These are phyloP conservation scores for Vannuccia rotundouncinata DNA, from an alignment of 2,888 invertebrate genomes.

Conservation along the genomic window DNA sequence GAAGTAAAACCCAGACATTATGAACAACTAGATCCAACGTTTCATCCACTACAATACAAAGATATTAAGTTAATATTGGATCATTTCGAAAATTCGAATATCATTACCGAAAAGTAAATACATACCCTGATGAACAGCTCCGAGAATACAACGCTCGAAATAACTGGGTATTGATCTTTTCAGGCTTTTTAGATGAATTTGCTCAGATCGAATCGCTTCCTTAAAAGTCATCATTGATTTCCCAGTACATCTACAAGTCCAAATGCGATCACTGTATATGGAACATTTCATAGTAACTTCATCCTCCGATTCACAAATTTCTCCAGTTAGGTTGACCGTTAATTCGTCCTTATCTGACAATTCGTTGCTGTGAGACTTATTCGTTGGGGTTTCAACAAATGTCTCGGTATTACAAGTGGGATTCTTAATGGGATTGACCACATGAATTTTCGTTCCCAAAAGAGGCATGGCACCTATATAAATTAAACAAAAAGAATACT, in stretches of 20 bases:
- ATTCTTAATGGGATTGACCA: too few species aligned
- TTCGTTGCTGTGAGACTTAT: too few species aligned
- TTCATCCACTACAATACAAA: not conserved
- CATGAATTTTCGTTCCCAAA: too few species aligned
- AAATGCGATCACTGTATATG: conserved; percentile 53
- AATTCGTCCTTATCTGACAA: too few species aligned
- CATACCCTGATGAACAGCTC: conserved; percentile 56
- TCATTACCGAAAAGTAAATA: conserved; percentile 39
- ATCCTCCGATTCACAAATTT: conserved; percentile 21
- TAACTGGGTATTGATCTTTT: conserved; percentile 50
- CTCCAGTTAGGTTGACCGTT: too few species aligned
- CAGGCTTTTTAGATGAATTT: conserved; percentile 49
- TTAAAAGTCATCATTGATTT: conserved; percentile 55
- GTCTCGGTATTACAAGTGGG: too few species aligned
- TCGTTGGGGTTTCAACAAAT: too few species aligned
- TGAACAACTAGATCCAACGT: not conserved
- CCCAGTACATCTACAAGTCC: conserved; percentile 57
- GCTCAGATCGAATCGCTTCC: conserved; percentile 56
- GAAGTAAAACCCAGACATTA: not conserved
- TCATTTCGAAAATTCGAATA: too few species aligned
- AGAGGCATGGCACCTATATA: too few species aligned
- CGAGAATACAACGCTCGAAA: conserved; percentile 53
- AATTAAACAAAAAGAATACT: too few species aligned
- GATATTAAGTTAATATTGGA: not conserved
- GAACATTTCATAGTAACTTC: conserved; percentile 4